Conservation (phyloP, 2,113 vertebrate species). For the Cranoglanis bouderius region DNA sequence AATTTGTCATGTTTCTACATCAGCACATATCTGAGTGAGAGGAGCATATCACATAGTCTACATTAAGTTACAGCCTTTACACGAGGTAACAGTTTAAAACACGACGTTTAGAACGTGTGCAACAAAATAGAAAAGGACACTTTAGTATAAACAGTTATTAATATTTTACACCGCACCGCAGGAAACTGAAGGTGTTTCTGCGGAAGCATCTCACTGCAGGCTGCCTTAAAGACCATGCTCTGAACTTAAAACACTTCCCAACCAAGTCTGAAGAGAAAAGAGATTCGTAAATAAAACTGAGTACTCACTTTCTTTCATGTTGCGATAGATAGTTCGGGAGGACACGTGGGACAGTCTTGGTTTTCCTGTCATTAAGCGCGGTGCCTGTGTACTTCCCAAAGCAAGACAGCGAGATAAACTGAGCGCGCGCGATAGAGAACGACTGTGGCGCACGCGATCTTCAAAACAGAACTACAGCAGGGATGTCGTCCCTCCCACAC, state of each 20-base stretch:
- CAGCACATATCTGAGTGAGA: background rate
- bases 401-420: background rate
- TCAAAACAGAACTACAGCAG: background rate
- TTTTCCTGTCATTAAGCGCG: background rate
- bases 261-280: background rate
- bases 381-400: slow-evolving; percentile 5
- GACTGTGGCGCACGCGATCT: background rate
- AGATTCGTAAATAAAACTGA: background rate
- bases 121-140: background rate
- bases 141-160: background rate
- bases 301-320: background rate
- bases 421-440: background rate
- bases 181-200: background rate
- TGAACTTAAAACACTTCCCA: background rate
- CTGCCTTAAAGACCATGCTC: background rate
- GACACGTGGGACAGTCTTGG: background rate
- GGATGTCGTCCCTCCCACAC: background rate
- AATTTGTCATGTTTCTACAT: background rate
- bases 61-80: background rate
- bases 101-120: background rate
- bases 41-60: background rate
- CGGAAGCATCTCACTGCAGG: background rate
- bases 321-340: background rate
- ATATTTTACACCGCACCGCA: background rate
- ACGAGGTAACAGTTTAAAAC: background rate